These are phyloP conservation scores for Trissolcus brochymenae DNA, from an alignment of 2,888 invertebrate genomes.

Conservation along the genomic window DNA sequence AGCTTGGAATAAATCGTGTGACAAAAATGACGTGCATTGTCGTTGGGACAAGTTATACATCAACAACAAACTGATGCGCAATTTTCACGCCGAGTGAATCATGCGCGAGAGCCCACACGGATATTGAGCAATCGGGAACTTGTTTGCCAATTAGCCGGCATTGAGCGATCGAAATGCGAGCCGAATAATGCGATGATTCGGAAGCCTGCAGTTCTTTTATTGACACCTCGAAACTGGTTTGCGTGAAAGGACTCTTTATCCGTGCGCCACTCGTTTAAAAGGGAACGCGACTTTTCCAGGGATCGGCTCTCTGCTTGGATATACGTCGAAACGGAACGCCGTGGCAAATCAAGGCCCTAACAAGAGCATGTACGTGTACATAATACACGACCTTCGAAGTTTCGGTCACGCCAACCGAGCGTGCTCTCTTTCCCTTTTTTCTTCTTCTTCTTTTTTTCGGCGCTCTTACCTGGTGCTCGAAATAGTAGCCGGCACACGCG, in stretches of 20 bases:
- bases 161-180: constrained; percentile 24
- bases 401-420: constrained; percentile 66
- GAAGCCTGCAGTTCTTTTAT: constrained; percentile 24
- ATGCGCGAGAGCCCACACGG: constrained; percentile 9
- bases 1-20: background rate
- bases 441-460: constrained; percentile 34
- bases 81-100: constrained; percentile 10
- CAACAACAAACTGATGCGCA: background rate
- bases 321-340: constrained; percentile 58
- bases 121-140: constrained; percentile 27
- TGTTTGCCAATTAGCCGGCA: constrained; percentile 38
- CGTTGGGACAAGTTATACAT: background rate
- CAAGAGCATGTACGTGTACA: constrained; percentile 62
- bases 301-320: constrained; percentile 13
- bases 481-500: constrained; percentile 30
- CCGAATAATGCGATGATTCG: constrained; percentile 40
- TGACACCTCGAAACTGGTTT: constrained; percentile 41
- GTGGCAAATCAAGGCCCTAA: constrained; percentile 70
- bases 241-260: constrained; percentile 18
- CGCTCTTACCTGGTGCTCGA: constrained; percentile 52
- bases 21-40: background rate
- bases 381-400: constrained; percentile 65
- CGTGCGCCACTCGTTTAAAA: constrained; percentile 27
- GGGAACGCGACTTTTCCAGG: constrained; percentile 46
- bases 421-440: constrained; percentile 37